Base-by-base conservation (phyloP, 64 coral and sea anemone species). In the Orbicella faveolata region DNA sequence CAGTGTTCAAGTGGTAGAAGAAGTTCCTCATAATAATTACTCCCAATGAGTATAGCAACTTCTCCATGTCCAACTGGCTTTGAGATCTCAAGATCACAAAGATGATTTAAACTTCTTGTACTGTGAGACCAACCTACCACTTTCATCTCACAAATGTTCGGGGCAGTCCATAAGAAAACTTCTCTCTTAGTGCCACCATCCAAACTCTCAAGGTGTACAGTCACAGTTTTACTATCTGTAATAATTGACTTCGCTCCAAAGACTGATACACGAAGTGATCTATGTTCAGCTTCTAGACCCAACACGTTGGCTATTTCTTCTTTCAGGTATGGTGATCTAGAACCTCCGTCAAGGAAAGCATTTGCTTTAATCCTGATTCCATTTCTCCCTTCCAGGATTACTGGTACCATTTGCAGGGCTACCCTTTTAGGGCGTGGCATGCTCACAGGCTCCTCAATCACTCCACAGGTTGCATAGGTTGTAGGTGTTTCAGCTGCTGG, bases 31-130 rank as follows among this genome's bases (percentile, higher is more conserved):
- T 77, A 84, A 20, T 76, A 84, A 78, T 94, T 75, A 15, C 86
- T 44, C 18, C 92, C 81, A 54, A 94, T 34, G 21, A 94, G 69
- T 3, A 94, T n/a, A 87, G 90, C 80, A 55, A 90, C 88, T 39
- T 68, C 79, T 21, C 74, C 88, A 30, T 73, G 62, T 34, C 63
- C 83, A 51, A 80, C 80, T n/a, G 93, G 69, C 78, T 94, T 78
- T 77, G 14, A 12, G 3, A 94, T 85, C 37, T 78, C 63, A 2
- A 94, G 41, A 41, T 41, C 39, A 4, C 39, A 41, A 41, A 41
- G 39, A 41, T 41, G 39, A 41, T 4, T 41, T 41, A 41, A 4
- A 41, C 39, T 41, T 41, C 39, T 41, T 4, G 39, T 41, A 41
- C 2, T 41, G 4, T 41, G 4, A 4, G 4, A 41, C 39, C 39